A percentile compares a stretch with the other conserved stretches of the same genome.
phyloP scores from a whole-genome alignment of 2,113 vertebrate species.

The Phocoena phocoena region DNA sequence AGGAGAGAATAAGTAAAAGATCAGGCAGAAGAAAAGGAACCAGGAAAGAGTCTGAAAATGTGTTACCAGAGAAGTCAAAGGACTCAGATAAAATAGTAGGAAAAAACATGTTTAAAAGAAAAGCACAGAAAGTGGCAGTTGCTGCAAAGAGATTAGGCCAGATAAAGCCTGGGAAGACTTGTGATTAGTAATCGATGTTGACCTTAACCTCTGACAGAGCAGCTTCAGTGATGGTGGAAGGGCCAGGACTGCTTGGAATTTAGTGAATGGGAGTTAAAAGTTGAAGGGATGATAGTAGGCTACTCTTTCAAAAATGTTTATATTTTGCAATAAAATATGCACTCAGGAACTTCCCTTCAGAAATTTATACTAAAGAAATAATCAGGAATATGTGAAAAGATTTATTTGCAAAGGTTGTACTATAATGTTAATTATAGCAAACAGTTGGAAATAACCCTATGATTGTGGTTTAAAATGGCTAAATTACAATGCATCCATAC shows the following conservation, averaged over 20 bases:
- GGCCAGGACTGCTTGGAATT: background rate
- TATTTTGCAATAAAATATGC: background rate
- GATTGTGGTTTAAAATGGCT: constrained; percentile 13
- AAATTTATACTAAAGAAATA: constrained; percentile 35
- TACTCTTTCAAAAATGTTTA: constrained; percentile 9
- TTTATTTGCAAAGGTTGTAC: constrained; percentile 15
- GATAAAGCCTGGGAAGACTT: background rate
- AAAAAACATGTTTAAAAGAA: background rate
- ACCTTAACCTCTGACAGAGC: background rate
- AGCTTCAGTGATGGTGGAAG: background rate
- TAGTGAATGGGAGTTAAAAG: background rate
- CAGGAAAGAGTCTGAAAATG: background rate
- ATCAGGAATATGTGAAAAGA: constrained; percentile 15
- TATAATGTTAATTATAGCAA: constrained; percentile 26
- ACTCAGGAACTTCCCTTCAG: background rate
- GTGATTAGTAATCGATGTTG: background rate
- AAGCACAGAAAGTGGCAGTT: background rate
- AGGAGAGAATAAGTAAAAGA: background rate
- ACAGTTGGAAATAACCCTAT: background rate
- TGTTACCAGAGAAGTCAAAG: background rate
- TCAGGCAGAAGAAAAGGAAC: background rate
- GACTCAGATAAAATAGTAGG: background rate
- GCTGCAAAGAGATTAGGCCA: background rate
- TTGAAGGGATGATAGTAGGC: background rate
- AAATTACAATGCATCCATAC: background rate